Conservation (phyloP, 2,888 invertebrate genomes). For the Harpalus rubripes region DNA sequence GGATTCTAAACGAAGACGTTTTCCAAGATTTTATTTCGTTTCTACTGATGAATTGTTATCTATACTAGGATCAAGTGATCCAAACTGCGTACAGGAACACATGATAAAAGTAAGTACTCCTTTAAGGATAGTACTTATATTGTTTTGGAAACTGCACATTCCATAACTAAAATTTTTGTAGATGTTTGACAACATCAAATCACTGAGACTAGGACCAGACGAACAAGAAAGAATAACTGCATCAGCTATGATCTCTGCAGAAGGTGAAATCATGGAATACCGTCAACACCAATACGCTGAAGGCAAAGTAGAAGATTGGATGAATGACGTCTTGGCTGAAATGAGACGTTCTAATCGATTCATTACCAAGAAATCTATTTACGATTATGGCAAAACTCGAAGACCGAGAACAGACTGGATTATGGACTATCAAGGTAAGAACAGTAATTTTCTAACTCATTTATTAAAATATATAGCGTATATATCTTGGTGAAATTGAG, state of each 20-base stretch:
- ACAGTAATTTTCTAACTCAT: background rate
- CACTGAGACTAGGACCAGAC: conserved; percentile 85
- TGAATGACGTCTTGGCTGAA: conserved; percentile 90
- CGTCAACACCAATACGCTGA: conserved; percentile 84
- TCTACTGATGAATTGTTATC: conserved; percentile 95
- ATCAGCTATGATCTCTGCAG: conserved; percentile 91
- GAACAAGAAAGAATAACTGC: conserved; percentile 84
- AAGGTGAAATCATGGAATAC: conserved; percentile 93
- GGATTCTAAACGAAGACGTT: conserved; percentile 91
- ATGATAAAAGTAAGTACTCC: conserved; percentile 87
- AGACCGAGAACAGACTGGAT: conserved; percentile 90
- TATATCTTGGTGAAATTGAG: too few relatives aligned
- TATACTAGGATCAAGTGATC: conserved; percentile 92
- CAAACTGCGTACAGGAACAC: conserved; percentile 92
- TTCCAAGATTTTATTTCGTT: conserved; percentile 95
- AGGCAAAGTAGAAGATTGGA: conserved; percentile 95
- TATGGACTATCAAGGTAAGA: conserved; percentile 88
- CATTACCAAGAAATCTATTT: conserved; percentile 92
- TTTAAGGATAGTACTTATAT: conserved; percentile 9
- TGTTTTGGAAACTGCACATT: too few relatives aligned
- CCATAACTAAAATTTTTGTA: conserved; percentile 75
- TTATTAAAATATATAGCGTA: too few relatives aligned
- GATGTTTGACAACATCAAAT: conserved; percentile 95
- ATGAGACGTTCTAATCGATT: conserved; percentile 91
- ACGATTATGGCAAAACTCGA: conserved; percentile 89